Conservation (phyloP, 2,888 invertebrate genomes). For the Polydesmus complanatus region DNA sequence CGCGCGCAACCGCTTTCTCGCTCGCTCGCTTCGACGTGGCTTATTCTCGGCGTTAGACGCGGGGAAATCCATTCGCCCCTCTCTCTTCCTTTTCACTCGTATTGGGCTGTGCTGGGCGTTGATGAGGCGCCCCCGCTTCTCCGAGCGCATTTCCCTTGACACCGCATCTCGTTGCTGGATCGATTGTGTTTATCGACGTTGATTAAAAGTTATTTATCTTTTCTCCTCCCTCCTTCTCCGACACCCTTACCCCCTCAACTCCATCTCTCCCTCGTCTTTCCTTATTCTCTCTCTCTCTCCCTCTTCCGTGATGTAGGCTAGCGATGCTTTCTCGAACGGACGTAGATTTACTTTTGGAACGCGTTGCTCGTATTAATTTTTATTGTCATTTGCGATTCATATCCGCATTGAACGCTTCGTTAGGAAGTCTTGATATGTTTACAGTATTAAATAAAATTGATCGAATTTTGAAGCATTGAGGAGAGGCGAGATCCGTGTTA, state of each 20-base stretch:
- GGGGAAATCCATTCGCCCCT: neutral
- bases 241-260: neutral
- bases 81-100: neutral
- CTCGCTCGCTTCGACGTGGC: neutral
- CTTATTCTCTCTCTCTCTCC: neutral
- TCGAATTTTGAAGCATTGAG: too few relatives aligned
- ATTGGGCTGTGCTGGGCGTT: neutral
- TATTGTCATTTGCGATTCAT: too few relatives aligned
- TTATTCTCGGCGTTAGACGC: neutral
- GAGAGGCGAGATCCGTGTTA: too few relatives aligned
- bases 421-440: too few relatives aligned
- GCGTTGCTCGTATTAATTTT: neutral
- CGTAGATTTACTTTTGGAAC: neutral
- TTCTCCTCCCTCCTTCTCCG: neutral
- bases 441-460: too few relatives aligned
- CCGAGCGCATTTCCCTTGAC: neutral
- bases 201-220: neutral
- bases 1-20: neutral
- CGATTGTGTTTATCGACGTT: neutral
- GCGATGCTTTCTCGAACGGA: too few relatives aligned
- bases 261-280: neutral
- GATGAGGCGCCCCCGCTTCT: neutral
- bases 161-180: neutral
- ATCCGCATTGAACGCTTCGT: too few relatives aligned
- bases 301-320: neutral